Conservation (phyloP, 2,888 invertebrate genomes). For the Macrosiphum euphorbiae region DNA sequence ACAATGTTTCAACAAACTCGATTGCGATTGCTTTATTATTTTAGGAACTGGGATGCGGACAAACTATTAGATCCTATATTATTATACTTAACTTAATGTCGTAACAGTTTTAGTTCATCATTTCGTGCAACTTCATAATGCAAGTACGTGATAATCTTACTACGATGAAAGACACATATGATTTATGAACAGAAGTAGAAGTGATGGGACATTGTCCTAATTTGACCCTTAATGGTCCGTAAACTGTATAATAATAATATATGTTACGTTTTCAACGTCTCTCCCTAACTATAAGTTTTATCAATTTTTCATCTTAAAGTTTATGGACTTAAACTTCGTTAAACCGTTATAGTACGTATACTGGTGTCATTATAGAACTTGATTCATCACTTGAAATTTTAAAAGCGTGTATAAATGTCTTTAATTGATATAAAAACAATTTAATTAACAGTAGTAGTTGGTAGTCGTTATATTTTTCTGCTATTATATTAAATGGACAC, state of each 20-base stretch:
- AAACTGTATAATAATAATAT: constrained; percentile 16
- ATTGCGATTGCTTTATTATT: neutral
- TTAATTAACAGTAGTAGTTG: neutral
- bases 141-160: constrained; percentile 3
- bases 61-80: neutral
- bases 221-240: constrained; percentile 36
- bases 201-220: constrained; percentile 20
- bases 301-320: constrained; percentile 38
- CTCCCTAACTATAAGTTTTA: neutral
- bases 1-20: neutral
- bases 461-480: neutral
- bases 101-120: neutral
- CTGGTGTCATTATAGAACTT: neutral
- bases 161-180: neutral
- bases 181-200: constrained; percentile 43
- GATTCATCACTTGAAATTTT: constrained; percentile 11
- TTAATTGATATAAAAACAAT: neutral
- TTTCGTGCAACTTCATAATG: neutral
- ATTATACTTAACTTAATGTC: neutral
- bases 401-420: neutral
- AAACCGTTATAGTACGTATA: neutral
- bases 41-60: neutral
- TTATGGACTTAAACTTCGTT: constrained; percentile 30
- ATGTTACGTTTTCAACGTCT: constrained; percentile 9
- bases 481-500: neutral